Base-by-base conservation (phyloP, 2,888 invertebrate genomes). In the Megalurothrips usitatus region DNA sequence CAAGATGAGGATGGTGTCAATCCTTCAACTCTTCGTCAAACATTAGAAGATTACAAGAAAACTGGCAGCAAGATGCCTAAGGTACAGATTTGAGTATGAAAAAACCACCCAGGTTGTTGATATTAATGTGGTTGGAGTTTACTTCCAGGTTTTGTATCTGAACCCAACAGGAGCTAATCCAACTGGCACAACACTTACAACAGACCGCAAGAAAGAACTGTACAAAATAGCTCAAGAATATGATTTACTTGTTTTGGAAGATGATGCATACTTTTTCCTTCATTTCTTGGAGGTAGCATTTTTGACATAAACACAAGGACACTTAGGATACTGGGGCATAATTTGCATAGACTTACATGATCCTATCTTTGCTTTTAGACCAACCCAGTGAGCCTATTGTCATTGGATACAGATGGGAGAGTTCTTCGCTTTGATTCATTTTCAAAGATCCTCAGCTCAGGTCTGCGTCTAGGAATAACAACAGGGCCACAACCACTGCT, bases 201-300 rank as follows among this genome's bases (percentile, higher is more conserved):
- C 90, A 79, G 90, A 91, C 23, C 89, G 94, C 83, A 90, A 92
- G 82, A 88, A 90, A 82, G 90, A 91, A 86, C 92, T 95, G 78
- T 95, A 95, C 85, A 89, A 91, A 83, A 88, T 95, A 83, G 94
- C 94, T 79, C 93, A 93, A 87, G 89, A 91, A 86, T 94, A 93
- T 86, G 92, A 95, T 87, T 90, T 95, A 58, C 85, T 95, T 12
- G 94, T 95, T 81, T 85, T 95, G 11, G 95, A 95, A 86, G 95
- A 95, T 85, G 95, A 95, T 86, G 94, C 95, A 0, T 95, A 95
- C 85, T 93, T 92, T 87, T 94, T 93, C 85, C 87, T 95, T 85
- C 92, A 93, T 86, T 95, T 93, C 86, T 87, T 90, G 83, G 89
- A 91, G 19, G 84, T 84, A 82, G n/a, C n/a, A 43, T 43, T 2